Conservation (phyloP, 1,140 invertebrate genomes). For the Melanaphis sacchari region DNA sequence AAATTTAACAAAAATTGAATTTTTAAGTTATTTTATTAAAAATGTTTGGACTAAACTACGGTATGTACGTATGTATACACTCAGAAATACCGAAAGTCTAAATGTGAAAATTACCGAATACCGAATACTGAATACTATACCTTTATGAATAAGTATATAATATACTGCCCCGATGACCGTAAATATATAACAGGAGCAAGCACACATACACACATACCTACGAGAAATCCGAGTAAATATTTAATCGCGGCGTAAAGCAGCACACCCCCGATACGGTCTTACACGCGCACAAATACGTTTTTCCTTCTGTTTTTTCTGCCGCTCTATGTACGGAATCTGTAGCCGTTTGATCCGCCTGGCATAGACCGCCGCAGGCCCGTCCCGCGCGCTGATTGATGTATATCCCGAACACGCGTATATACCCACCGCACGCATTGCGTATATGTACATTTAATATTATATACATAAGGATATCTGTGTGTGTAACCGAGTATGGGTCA, state of each 20-base stretch:
- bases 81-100: not conserved
- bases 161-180: not conserved
- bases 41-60: not conserved
- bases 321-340: not conserved
- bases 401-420: not conserved
- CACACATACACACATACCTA: not conserved
- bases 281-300: slow-evolving; percentile 5
- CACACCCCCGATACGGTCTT: slow-evolving; percentile 5
- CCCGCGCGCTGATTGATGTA: slow-evolving; percentile 11
- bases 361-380: not conserved
- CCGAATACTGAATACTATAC: not conserved
- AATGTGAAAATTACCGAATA: not conserved
- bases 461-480: not conserved
- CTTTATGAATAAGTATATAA: not conserved
- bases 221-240: slow-evolving; percentile 24
- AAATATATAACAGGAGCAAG: not conserved
- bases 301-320: not conserved
- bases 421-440: not conserved
- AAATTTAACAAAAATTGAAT: no score
- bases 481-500: not conserved
- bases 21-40: no score
- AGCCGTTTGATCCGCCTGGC: not conserved
- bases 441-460: not conserved
- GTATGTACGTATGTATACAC: not conserved
- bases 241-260: not conserved